phyloP scores from a whole-genome alignment of 2,888 invertebrate genomes.

The Temnothorax ravouxi region DNA sequence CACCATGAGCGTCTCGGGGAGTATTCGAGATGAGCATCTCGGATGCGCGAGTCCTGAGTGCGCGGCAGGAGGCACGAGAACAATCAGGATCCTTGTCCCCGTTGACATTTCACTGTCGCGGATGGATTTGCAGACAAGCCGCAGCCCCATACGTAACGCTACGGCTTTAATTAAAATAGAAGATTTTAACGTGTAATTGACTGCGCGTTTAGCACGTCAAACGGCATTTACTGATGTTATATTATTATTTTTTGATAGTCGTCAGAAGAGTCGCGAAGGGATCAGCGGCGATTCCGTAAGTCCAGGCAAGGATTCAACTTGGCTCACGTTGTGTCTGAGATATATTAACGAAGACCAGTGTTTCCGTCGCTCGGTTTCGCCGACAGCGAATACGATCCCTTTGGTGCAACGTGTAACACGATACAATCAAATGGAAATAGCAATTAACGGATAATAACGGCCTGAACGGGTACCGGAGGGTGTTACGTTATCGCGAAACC shows the following conservation, averaged over 20 bases:
- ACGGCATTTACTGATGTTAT: conserved; percentile 9
- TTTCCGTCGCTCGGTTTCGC: conserved; percentile 4
- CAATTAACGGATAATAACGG: conserved; percentile 24
- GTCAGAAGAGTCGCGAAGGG: not conserved
- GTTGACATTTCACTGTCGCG: not conserved
- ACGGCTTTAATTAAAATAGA: not conserved
- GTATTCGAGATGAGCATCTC: not conserved
- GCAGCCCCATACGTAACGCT: not conserved
- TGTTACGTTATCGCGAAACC: conserved; percentile 15
- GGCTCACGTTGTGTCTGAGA: conserved; percentile 24
- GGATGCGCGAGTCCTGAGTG: not conserved
- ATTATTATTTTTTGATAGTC: conserved; percentile 15
- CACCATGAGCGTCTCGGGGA: conserved; percentile 9
- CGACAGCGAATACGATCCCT: conserved; percentile 14
- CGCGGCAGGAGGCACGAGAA: conserved; percentile 12
- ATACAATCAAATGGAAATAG: conserved; percentile 34
- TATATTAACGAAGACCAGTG: conserved; percentile 18
- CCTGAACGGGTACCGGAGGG: not conserved
- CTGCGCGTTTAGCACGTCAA: not conserved
- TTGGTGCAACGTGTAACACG: not conserved
- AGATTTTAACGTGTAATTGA: conserved; percentile 12
- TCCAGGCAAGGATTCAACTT: conserved; percentile 34
- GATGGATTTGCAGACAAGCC: conserved; percentile 16
- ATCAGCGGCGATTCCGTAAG: not conserved
- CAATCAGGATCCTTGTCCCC: conserved; percentile 37